phyloP scores from a whole-genome alignment of 2,888 invertebrate species.

The Helleia helle region DNA sequence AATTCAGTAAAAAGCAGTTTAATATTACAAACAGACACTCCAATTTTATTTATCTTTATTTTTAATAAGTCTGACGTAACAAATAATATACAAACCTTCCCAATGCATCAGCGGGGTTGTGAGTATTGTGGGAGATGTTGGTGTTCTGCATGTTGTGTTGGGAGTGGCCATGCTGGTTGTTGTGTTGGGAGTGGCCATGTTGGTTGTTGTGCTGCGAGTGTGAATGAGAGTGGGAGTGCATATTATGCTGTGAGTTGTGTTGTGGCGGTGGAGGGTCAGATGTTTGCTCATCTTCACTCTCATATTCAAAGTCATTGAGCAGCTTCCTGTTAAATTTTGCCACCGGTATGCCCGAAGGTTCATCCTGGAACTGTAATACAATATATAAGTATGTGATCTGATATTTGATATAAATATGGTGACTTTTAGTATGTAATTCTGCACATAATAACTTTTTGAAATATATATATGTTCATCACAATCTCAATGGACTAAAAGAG shows the following conservation, averaged over 20 bases:
- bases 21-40: too few species aligned
- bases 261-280: constrained; percentile 32
- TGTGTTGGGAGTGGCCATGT: constrained; percentile 7
- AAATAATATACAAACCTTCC: constrained; percentile 39
- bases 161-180: constrained; percentile 10
- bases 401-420: too few species aligned
- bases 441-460: too few species aligned
- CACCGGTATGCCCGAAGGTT: constrained; percentile 41
- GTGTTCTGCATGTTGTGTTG: constrained; percentile 24
- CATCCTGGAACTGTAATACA: constrained; percentile 50
- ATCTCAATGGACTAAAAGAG: too few species aligned
- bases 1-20: too few species aligned
- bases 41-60: too few species aligned
- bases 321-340: constrained; percentile 89
- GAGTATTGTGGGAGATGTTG: constrained; percentile 27
- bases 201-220: constrained; percentile 8
- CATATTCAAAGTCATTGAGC: constrained; percentile 89
- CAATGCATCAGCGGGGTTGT: constrained; percentile 46
- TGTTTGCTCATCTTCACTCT: constrained; percentile 86
- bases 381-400: neutral
- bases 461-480: too few species aligned
- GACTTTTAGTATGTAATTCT: too few species aligned
- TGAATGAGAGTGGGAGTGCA: constrained; percentile 4
- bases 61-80: too few species aligned
- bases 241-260: constrained; percentile 15